Evolutionary conservation across 1,140 invertebrate species (phyloP).

Genomic region (Drosophila sturtevanti): DNA sequence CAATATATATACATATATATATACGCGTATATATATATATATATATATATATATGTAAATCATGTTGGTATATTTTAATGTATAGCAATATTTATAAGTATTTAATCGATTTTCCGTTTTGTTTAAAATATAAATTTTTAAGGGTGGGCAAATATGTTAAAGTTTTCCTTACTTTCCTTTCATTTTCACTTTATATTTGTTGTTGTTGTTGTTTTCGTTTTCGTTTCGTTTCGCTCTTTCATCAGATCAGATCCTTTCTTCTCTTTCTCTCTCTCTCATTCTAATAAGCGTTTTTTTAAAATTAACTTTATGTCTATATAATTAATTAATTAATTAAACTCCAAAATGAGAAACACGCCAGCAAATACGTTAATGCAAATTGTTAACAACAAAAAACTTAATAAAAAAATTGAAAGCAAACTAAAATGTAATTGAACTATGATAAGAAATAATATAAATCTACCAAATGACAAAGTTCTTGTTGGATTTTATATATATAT

Average conservation of each 20-base stretch:
- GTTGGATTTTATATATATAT: background rate
- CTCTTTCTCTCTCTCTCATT: background rate
- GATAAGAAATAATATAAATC: slow-evolving; percentile 6
- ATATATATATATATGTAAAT: slow-evolving; percentile 49
- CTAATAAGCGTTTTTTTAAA: slow-evolving; percentile 47
- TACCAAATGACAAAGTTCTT: slow-evolving; percentile 21
- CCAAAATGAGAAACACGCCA: slow-evolving; percentile 46
- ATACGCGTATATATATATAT: slow-evolving; percentile 44
- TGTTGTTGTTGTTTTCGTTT: slow-evolving; percentile 6
- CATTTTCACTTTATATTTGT: too few species aligned
- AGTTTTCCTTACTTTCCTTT: slow-evolving; percentile 38
- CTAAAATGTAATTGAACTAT: slow-evolving; percentile 44
- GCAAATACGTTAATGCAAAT: slow-evolving; percentile 29
- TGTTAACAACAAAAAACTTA: slow-evolving; percentile 72
- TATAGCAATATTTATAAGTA: slow-evolving; percentile 31
- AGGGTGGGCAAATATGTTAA: slow-evolving; percentile 56
- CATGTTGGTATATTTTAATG: slow-evolving; percentile 37
- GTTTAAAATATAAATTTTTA: slow-evolving; percentile 57
- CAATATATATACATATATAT: slow-evolving; percentile 39
- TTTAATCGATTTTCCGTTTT: slow-evolving; percentile 20
- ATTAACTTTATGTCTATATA: slow-evolving; percentile 31
- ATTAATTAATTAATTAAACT: slow-evolving; percentile 58
- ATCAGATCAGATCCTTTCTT: slow-evolving; percentile 5
- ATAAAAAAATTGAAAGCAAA: slow-evolving; percentile 39
- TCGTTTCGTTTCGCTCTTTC: slow-evolving; percentile 29